A percentile compares a stretch with the other conserved stretches of the same genome.
phyloP scores from a whole-genome alignment of 2,888 invertebrate species.

The Phyllotreta striolata region DNA sequence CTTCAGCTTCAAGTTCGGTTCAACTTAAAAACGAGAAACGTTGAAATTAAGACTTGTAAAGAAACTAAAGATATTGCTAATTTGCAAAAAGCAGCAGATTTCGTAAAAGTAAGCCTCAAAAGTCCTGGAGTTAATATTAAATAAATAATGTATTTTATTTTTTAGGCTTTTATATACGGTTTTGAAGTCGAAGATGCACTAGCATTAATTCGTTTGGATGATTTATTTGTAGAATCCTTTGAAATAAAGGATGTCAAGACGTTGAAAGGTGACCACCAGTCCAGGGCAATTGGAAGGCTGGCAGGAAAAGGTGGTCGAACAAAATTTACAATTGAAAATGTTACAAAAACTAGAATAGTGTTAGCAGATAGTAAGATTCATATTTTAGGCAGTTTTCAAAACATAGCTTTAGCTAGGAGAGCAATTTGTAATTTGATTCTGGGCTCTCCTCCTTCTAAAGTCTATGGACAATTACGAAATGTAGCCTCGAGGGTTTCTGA shows the following conservation, averaged over 20 bases:
- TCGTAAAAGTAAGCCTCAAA: slow-evolving; percentile 81
- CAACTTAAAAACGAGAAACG: slow-evolving; percentile 89
- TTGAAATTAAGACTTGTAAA: slow-evolving; percentile 78
- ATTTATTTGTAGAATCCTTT: slow-evolving; percentile 96
- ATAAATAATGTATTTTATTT: slow-evolving; percentile 28
- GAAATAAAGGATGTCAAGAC: slow-evolving; percentile 97
- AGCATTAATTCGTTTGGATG: slow-evolving; percentile 92
- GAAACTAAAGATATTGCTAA: slow-evolving; percentile 87
- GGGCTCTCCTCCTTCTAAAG: slow-evolving; percentile 97
- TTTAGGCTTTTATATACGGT: slow-evolving; percentile 86
- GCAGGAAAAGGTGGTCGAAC: slow-evolving; percentile 98
- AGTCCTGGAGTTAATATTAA: no score
- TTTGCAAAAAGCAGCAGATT: slow-evolving; percentile 97
- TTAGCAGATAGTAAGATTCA: slow-evolving; percentile 97
- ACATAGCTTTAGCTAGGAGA: slow-evolving; percentile 92
- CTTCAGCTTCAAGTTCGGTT: slow-evolving; percentile 92
- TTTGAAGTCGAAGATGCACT: slow-evolving; percentile 98
- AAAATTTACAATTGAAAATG: slow-evolving; percentile 98
- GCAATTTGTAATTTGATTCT: slow-evolving; percentile 96
- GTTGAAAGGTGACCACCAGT: slow-evolving; percentile 92
- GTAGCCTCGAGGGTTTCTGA: slow-evolving; percentile 85
- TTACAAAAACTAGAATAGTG: slow-evolving; percentile 97
- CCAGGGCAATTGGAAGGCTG: slow-evolving; percentile 94
- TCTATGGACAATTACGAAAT: slow-evolving; percentile 92
- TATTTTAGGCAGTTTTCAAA: slow-evolving; percentile 96